Conservation (phyloP, 2,888 invertebrate genomes). For the Epinotia ramella region DNA sequence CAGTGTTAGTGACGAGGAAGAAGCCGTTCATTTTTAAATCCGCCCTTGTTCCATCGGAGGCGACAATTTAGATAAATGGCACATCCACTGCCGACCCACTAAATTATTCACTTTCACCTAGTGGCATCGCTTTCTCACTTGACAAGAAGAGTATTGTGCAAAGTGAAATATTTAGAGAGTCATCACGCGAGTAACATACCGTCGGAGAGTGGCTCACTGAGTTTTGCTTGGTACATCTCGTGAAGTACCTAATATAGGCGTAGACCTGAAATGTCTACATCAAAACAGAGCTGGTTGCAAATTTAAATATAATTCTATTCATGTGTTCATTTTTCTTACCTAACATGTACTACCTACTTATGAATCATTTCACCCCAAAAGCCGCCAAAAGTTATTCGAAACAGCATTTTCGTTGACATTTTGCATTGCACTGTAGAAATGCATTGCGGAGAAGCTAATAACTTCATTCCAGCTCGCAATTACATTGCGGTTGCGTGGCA, state of each 20-base stretch:
- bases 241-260: slow-evolving; percentile 47
- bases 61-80: slow-evolving; percentile 83
- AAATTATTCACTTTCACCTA: slow-evolving; percentile 75
- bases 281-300: no score
- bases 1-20: slow-evolving; percentile 61
- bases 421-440: slow-evolving; percentile 43
- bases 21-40: slow-evolving; percentile 78
- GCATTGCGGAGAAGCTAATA: slow-evolving; percentile 61
- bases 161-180: slow-evolving; percentile 81
- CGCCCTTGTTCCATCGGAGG: slow-evolving; percentile 64
- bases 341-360: no score
- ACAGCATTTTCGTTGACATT: slow-evolving; percentile 21
- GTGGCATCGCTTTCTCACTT: slow-evolving; percentile 72
- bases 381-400: background rate
- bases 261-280: background rate
- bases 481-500: slow-evolving; percentile 68
- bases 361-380: background rate
- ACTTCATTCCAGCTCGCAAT: slow-evolving; percentile 71
- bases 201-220: slow-evolving; percentile 57
- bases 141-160: slow-evolving; percentile 78
- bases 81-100: slow-evolving; percentile 71
- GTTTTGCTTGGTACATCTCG: slow-evolving; percentile 56
- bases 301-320: background rate
- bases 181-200: slow-evolving; percentile 75
- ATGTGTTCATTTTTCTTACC: no score